Conservation (phyloP, 1,140 invertebrate genomes). For the Papilio helenus region DNA sequence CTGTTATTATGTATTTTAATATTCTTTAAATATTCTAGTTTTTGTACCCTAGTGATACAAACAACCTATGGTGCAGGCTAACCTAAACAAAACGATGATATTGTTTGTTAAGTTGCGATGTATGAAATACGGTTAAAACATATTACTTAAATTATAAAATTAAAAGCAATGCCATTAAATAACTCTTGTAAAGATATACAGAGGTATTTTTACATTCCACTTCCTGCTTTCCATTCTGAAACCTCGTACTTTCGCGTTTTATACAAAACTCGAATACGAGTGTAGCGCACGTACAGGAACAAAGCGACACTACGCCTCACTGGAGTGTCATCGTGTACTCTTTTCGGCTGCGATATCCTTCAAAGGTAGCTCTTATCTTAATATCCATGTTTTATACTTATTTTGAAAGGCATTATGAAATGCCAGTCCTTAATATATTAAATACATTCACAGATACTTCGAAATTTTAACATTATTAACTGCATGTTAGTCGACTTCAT, state of each 20-base stretch:
- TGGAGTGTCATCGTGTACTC: slow-evolving; percentile 49
- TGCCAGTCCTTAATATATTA: not conserved
- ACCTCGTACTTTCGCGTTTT: slow-evolving; percentile 34
- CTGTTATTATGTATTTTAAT: too few relatives aligned
- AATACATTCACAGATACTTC: not conserved
- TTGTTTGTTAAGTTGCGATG: not conserved
- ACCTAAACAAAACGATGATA: too few relatives aligned
- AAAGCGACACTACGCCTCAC: slow-evolving; percentile 19
- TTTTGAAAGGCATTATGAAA: slow-evolving; percentile 54
- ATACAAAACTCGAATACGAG: slow-evolving; percentile 35
- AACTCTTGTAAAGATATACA: not conserved
- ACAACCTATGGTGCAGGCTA: too few relatives aligned
- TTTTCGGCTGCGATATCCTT: slow-evolving; percentile 54
- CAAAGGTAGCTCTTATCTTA: slow-evolving; percentile 61
- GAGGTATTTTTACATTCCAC: slow-evolving; percentile 38
- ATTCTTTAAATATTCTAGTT: too few relatives aligned
- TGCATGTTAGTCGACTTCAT: too few relatives aligned
- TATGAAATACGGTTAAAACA: not conserved
- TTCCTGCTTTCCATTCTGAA: slow-evolving; percentile 36
- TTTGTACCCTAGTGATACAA: too few relatives aligned
- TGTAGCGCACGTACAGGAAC: slow-evolving; percentile 17
- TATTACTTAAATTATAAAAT: not conserved
- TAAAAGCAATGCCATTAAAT: slow-evolving; percentile 12
- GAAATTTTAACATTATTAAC: not conserved
- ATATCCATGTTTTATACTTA: slow-evolving; percentile 63